Conservation (phyloP, 2,113 vertebrate genomes). For the Eleginops maclovinus region DNA sequence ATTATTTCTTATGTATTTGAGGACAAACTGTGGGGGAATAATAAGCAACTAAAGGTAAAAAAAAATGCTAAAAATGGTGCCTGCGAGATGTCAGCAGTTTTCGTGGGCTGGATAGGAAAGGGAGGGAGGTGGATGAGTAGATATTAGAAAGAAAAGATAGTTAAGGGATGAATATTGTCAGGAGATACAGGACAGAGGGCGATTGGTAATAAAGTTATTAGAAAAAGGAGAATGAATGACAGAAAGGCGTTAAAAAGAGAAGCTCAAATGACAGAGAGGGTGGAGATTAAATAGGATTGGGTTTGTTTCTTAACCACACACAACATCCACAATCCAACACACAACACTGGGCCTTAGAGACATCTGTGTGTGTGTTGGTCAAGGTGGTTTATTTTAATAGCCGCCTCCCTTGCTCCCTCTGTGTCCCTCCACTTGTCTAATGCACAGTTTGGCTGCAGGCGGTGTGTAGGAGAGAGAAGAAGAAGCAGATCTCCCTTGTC, state of each 20-base stretch:
- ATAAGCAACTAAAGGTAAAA: neutral
- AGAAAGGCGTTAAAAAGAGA: conserved; percentile 43
- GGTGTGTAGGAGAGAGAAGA: conserved; percentile 46
- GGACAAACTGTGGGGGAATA: neutral
- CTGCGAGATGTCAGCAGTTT: conserved; percentile 9
- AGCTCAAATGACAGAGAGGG: conserved; percentile 54
- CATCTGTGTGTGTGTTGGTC: conserved; percentile 18
- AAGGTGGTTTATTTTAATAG: conserved; percentile 66
- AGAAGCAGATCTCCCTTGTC: conserved; percentile 38
- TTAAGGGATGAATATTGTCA: conserved; percentile 29
- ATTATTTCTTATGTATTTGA: neutral
- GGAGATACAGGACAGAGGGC: conserved; percentile 27
- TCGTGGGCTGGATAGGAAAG: neutral
- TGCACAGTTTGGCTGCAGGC: conserved; percentile 80
- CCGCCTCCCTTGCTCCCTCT: conserved; percentile 39
- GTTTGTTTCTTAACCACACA: conserved; percentile 43
- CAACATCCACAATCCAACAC: conserved; percentile 15
- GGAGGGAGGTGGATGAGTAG: neutral
- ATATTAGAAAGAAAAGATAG: conserved; percentile 6
- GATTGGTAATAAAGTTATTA: conserved; percentile 42
- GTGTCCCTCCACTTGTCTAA: conserved; percentile 60
- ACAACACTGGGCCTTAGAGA: conserved; percentile 24
- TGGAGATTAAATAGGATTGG: conserved; percentile 51
- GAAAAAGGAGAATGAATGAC: conserved; percentile 50
- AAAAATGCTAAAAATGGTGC: conserved; percentile 15